A percentile compares a stretch with the other conserved stretches of the same genome.
phyloP scores from a whole-genome alignment of 2,888 invertebrate genomes.

The Cosmopolites sordidus region DNA sequence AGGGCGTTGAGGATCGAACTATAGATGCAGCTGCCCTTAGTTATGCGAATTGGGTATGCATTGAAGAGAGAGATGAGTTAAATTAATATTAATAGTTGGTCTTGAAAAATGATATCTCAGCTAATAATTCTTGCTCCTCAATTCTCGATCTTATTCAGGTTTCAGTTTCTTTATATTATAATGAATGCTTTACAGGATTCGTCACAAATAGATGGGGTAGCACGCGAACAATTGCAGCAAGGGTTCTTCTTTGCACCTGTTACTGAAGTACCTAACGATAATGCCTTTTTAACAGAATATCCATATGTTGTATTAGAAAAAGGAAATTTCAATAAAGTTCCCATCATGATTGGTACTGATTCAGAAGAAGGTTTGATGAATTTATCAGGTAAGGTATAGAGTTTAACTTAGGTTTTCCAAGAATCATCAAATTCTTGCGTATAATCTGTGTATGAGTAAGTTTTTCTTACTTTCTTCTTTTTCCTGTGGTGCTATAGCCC shows the following conservation, averaged over 20 bases:
- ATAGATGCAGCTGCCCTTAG: constrained; percentile 14
- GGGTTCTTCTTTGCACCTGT: constrained; percentile 23
- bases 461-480: no score
- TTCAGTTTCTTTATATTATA: no score
- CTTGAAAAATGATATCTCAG: no score
- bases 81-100: no score
- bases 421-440: no score
- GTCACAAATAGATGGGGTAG: background rate
- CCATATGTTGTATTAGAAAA: constrained; percentile 11
- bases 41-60: constrained; percentile 1
- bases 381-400: background rate
- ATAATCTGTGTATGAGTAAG: no score
- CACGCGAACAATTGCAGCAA: background rate
- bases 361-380: constrained; percentile 13
- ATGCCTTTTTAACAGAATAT: constrained; percentile 25
- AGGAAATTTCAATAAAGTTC: constrained; percentile 18
- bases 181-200: background rate
- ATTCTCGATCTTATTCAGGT: no score
- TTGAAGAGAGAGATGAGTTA: no score
- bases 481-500: no score
- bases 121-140: no score
- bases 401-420: no score
- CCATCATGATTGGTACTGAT: constrained; percentile 18
- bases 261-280: constrained; percentile 14
- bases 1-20: constrained; percentile 12